Percentiles rank a stretch among this genome's conserved stretches.
These are phyloP conservation scores for Strix occidentalis DNA, from an alignment of 2,797 vertebrate species.

Conservation along the genomic window DNA sequence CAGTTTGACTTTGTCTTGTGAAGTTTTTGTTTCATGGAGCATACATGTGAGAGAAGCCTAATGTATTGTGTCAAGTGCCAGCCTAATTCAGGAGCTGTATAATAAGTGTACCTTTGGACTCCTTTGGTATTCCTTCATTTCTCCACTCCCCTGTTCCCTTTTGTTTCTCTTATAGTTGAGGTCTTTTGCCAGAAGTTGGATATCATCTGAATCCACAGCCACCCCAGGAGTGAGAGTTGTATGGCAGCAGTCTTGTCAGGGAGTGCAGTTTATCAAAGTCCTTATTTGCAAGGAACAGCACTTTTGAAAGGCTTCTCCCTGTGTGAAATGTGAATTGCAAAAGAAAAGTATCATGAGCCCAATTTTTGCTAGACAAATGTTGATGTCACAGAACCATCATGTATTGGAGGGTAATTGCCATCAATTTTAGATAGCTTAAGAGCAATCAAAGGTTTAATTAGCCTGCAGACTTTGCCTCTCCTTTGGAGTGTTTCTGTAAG, in stretches of 20 bases:
- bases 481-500: background rate
- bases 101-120: fast-evolving
- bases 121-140: fast-evolving
- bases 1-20: background rate
- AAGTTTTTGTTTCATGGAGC: background rate
- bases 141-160: no score
- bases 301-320: background rate
- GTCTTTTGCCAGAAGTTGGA: background rate
- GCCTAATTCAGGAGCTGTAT: fast-evolving
- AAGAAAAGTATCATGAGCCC: background rate
- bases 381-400: background rate
- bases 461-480: background rate
- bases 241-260: background rate
- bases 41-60: background rate
- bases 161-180: background rate
- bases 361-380: background rate
- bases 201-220: background rate
- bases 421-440: background rate
- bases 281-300: background rate
- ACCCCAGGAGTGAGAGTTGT: background rate
- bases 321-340: background rate
- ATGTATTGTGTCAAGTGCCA: background rate
- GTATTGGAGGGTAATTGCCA: background rate
- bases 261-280: background rate
- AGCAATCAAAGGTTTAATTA: background rate